These are phyloP conservation scores for Cheilinus undulatus DNA, from an alignment of 2,113 vertebrate genomes.

Conservation along the genomic window DNA sequence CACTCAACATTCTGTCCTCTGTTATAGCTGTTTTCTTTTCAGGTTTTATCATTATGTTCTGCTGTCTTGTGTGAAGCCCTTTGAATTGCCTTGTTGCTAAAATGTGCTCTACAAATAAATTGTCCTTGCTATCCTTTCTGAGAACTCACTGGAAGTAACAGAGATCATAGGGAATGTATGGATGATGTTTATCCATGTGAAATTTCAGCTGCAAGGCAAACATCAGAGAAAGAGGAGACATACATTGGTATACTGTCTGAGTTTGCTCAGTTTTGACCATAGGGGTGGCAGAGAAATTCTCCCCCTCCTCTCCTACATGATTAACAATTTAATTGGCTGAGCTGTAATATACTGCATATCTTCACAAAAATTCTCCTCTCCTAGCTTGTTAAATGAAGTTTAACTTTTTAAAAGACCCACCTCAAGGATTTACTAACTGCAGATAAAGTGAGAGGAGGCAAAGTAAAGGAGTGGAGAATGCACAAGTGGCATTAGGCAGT, in stretches of 20 bases:
- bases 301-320: background rate
- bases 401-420: background rate
- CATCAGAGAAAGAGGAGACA: slow-evolving; percentile 6
- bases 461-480: background rate
- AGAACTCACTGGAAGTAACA: slow-evolving; percentile 30
- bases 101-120: too few relatives aligned
- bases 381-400: background rate
- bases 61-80: too few relatives aligned
- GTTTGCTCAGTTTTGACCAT: background rate
- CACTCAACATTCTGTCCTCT: too few relatives aligned
- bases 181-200: slow-evolving; percentile 24
- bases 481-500: background rate
- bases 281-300: background rate
- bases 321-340: background rate
- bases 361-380: background rate
- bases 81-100: too few relatives aligned
- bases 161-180: slow-evolving; percentile 24
- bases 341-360: background rate
- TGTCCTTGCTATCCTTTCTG: too few relatives aligned
- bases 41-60: too few relatives aligned
- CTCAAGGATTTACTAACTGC: background rate
- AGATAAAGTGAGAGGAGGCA: background rate
- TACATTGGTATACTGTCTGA: background rate
- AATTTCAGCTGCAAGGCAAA: slow-evolving; percentile 11
- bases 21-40: too few relatives aligned